Conservation (phyloP, 2,113 vertebrate species). For the Labeo catla region DNA sequence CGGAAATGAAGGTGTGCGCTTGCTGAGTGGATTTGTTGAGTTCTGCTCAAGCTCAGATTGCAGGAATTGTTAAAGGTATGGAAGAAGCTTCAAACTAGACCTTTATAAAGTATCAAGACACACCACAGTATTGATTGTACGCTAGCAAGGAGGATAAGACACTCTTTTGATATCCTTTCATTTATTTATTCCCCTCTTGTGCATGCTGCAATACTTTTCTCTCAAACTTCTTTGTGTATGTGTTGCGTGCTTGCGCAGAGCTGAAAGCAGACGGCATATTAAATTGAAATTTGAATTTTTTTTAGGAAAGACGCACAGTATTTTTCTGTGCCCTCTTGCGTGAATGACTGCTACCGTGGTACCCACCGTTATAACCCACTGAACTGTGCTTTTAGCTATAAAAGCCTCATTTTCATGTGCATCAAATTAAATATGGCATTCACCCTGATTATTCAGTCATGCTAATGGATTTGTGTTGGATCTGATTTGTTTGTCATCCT, state of each 20-base stretch:
- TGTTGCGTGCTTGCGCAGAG: background rate
- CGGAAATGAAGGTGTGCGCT: background rate
- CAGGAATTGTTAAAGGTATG: background rate
- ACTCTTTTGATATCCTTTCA: slow-evolving; percentile 7
- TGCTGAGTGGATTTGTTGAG: slow-evolving; percentile 9
- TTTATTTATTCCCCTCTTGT: slow-evolving; percentile 19
- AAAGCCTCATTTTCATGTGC: background rate
- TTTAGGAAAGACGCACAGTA: background rate
- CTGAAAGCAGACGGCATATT: background rate
- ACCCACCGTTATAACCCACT: background rate
- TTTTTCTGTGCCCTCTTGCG: background rate
- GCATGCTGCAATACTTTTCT: background rate
- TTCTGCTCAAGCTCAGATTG: background rate
- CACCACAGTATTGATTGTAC: background rate
- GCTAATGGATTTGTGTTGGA: slow-evolving; percentile 17
- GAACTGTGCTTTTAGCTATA: background rate
- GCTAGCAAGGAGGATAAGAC: background rate
- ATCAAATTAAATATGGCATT: background rate
- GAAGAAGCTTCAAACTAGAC: background rate
- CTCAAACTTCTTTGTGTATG: background rate
- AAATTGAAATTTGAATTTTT: background rate
- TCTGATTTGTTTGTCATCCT: slow-evolving; percentile 5
- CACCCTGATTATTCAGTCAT: background rate
- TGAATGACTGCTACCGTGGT: background rate
- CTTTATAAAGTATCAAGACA: background rate